Conservation (phyloP, 64 coral and sea anemone genomes). For the Stichodactyla mertensii region DNA sequence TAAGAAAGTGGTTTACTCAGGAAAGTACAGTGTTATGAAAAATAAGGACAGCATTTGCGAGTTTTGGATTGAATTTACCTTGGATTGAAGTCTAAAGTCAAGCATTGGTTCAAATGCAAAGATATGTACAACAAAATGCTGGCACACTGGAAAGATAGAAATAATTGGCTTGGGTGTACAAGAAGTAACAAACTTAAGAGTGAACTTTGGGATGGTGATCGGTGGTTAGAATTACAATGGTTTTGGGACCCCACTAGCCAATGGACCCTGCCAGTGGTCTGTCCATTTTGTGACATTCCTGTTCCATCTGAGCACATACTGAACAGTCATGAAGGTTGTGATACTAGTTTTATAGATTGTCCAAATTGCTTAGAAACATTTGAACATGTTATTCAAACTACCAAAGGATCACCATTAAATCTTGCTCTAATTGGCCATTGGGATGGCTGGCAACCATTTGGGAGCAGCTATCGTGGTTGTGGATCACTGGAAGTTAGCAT, state of each 20-base stretch:
- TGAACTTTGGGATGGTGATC: constrained; percentile 68
- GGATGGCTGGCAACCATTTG: constrained; percentile 53
- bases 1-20: constrained; percentile 47
- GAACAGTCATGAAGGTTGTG: not conserved
- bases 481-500: constrained; percentile 43
- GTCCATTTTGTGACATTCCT: constrained; percentile 34
- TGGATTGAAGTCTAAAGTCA: constrained; percentile 53
- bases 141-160: constrained; percentile 31
- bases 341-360: constrained; percentile 29
- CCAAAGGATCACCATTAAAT: constrained; percentile 10
- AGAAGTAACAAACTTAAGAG: constrained; percentile 40
- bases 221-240: constrained; percentile 68
- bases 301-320: not conserved
- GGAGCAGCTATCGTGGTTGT: constrained; percentile 52
- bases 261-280: not conserved
- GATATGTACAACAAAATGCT: constrained; percentile 45
- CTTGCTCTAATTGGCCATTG: constrained; percentile 48
- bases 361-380: constrained; percentile 39
- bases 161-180: constrained; percentile 44
- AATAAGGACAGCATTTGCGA: constrained; percentile 50
- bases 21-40: constrained; percentile 65
- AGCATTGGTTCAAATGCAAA: constrained; percentile 56
- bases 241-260: constrained; percentile 53
- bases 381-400: constrained; percentile 9
- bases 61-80: constrained; percentile 75